phyloP scores from a whole-genome alignment of 2,888 invertebrate genomes.

The Temnothorax rugatulus region DNA sequence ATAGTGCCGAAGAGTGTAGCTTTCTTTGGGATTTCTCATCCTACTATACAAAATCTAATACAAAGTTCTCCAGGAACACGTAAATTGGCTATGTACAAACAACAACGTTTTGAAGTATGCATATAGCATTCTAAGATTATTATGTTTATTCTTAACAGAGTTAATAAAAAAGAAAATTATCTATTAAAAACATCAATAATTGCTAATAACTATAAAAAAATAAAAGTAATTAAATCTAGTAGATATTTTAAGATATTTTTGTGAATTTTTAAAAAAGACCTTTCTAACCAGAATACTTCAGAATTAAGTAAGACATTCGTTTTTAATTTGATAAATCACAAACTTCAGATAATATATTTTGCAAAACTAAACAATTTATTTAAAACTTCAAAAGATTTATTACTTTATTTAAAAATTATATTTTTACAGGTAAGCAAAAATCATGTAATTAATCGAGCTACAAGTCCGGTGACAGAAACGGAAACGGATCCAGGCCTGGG shows the following conservation, averaged over 20 bases:
- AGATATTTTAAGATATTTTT: neutral
- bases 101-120: conserved; percentile 90
- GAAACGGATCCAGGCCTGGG: conserved; percentile 90
- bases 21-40: conserved; percentile 93
- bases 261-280: neutral
- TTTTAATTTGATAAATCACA: neutral
- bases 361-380: conserved; percentile 4
- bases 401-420: conserved; percentile 10
- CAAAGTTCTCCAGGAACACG: conserved; percentile 90
- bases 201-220: neutral
- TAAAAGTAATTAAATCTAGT: neutral
- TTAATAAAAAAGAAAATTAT: neutral
- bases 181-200: neutral
- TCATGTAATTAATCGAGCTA: conserved; percentile 77
- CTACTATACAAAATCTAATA: conserved; percentile 91
- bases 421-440: conserved; percentile 81
- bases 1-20: conserved; percentile 90
- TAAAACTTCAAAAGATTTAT: neutral
- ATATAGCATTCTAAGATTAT: neutral
- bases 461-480: conserved; percentile 84
- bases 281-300: no score
- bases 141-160: neutral
- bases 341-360: neutral
- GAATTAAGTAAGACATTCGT: neutral
- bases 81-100: conserved; percentile 90